Base-by-base conservation (phyloP, 2,113 vertebrate species). In the Falcunculus frontatus region DNA sequence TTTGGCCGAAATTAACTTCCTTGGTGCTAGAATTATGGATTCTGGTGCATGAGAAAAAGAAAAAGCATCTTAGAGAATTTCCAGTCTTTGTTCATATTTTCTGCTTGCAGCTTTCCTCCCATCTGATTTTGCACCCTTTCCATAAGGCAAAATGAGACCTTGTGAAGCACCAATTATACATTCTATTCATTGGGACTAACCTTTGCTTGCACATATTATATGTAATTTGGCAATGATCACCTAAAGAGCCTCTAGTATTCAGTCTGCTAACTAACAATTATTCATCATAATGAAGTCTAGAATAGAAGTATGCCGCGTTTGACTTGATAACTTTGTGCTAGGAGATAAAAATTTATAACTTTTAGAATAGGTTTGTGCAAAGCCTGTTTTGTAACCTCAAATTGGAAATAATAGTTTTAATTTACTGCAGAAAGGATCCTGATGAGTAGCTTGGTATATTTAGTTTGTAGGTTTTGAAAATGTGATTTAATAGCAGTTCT, bases 181-280 rank as follows among this genome's bases (percentile, higher is more conserved):
- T 93, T 49, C 37, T 91, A 68, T 92, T 95, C 94, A 91, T 94
- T 95, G 53, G 44, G n/a, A 84, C 62, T 95, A 96, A 96, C 93
- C 95, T 96, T 96, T 96, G 80, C 91, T 95, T 95, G 87, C 87
- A 78, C 44, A 25, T 76, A 93, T 95, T 97, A 87, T 64, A 46
- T 85, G 83, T 96, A 96, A 96, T 96, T 95, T 92, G 91, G 89
- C 87, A 87, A 57, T 69, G 94, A 95, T 92, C 81, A 82, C 84
- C 87, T 92, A 79, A 92, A 95, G 7, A 95, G 30, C 44, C 41
- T 88, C 81, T 64, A 91, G 59, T 95, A 84, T 82, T 96, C 84
- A 68, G 80, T 85, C 84, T 89, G 89, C 91, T 95, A 95, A 96
- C 94, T 95, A 95, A 89, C 89, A 95, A 95, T 95, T 96, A 94